A percentile compares a stretch with the other conserved stretches of the same genome.
Conservation (phyloP, 2,888 invertebrate genomes). For the Limnephilus marmoratus region DNA sequence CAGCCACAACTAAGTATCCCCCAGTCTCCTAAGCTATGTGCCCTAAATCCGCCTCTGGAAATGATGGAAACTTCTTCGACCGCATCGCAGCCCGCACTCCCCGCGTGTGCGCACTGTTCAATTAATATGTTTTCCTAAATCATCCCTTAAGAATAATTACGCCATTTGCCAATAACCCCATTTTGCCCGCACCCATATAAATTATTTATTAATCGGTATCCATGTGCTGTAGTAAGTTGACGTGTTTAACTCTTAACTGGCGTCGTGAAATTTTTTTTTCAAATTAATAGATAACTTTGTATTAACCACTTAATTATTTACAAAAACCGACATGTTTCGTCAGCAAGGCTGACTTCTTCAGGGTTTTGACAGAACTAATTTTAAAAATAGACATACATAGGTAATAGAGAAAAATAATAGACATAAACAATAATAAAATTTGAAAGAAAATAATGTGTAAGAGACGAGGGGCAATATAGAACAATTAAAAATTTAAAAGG, state of each 20-base stretch:
- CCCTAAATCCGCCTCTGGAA: background rate
- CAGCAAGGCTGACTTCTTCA: no score
- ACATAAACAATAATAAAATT: no score
- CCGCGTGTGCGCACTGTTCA: background rate
- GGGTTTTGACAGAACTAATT: no score
- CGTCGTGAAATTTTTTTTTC: no score
- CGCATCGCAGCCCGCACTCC: background rate
- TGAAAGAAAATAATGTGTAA: no score
- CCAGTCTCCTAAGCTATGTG: background rate
- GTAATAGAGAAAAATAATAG: no score
- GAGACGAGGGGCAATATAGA: no score
- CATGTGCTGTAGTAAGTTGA: background rate
- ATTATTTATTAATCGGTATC: background rate
- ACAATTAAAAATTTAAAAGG: no score
- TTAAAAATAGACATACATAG: no score
- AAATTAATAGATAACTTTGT: no score
- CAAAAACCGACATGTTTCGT: no score
- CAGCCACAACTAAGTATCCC: background rate
- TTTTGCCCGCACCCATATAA: background rate
- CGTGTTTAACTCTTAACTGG: background rate
- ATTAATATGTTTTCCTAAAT: slow-evolving; percentile 7
- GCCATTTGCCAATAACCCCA: background rate
- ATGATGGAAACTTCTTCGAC: background rate
- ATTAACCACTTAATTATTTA: no score
- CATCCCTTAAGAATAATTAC: slow-evolving; percentile 7